Conservation (phyloP, 2,888 invertebrate genomes). For the Leptopilina myrica region DNA sequence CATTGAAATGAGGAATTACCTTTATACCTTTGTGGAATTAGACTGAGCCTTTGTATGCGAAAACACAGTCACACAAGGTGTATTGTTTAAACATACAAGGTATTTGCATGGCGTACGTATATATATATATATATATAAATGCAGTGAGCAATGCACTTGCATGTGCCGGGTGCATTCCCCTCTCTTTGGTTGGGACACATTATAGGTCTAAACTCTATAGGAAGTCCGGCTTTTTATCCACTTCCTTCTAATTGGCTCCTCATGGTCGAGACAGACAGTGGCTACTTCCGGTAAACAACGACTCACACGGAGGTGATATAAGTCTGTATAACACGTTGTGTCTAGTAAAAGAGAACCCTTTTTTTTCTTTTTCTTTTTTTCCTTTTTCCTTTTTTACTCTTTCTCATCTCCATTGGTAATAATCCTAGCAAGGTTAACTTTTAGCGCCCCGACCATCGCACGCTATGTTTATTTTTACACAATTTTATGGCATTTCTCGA, state of each 20-base stretch:
- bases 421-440: background rate
- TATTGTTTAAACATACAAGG: background rate
- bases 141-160: background rate
- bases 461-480: slow-evolving; percentile 2
- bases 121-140: background rate
- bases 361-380: no score
- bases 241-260: slow-evolving; percentile 48
- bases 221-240: slow-evolving; percentile 45
- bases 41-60: background rate
- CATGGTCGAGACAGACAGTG: slow-evolving; percentile 28
- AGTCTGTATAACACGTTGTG: background rate
- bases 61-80: background rate
- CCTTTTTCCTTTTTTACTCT: no score
- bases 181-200: background rate
- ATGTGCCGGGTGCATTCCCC: slow-evolving; percentile 28
- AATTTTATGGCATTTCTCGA: background rate
- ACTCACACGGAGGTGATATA: slow-evolving; percentile 10
- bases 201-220: slow-evolving; percentile 21
- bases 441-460: background rate
- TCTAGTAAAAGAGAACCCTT: background rate
- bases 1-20: slow-evolving; percentile 6
- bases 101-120: slow-evolving; percentile 3
- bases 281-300: slow-evolving; percentile 22
- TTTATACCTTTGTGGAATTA: slow-evolving; percentile 16
- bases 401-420: background rate